phyloP scores from a whole-genome alignment of 2,888 invertebrate genomes.

The Drosophila tanythrix region DNA sequence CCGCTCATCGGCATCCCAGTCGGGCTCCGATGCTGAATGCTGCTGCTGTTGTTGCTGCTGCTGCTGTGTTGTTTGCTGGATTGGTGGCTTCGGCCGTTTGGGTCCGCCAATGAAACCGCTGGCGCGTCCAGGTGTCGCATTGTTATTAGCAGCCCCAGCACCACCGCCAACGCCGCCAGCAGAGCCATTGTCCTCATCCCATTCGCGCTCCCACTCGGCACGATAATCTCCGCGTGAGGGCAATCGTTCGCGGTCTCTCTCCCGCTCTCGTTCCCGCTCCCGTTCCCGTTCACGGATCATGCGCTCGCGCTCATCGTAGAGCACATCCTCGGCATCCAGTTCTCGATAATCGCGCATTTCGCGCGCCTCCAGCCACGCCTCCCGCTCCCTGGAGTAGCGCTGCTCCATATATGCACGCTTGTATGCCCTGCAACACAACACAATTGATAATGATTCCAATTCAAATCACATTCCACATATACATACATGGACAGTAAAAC shows the following conservation, averaged over 20 bases:
- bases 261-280: slow-evolving; percentile 70
- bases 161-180: slow-evolving; percentile 28
- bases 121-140: slow-evolving; percentile 67
- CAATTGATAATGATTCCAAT: not conserved
- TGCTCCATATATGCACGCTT: slow-evolving; percentile 82
- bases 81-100: slow-evolving; percentile 63
- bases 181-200: slow-evolving; percentile 66
- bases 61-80: slow-evolving; percentile 35
- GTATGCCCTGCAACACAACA: slow-evolving; percentile 67
- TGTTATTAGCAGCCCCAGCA: slow-evolving; percentile 36
- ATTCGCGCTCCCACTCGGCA: slow-evolving; percentile 81
- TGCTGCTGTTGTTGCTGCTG: slow-evolving; percentile 37
- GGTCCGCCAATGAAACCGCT: slow-evolving; percentile 80
- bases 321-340: slow-evolving; percentile 66
- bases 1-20: slow-evolving; percentile 83
- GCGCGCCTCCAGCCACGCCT: slow-evolving; percentile 74
- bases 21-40: slow-evolving; percentile 82
- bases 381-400: slow-evolving; percentile 77
- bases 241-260: slow-evolving; percentile 70
- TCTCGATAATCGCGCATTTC: slow-evolving; percentile 75
- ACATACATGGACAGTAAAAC: not conserved
- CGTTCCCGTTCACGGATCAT: slow-evolving; percentile 67
- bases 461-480: not conserved
- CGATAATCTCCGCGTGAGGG: slow-evolving; percentile 79
- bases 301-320: slow-evolving; percentile 80